Percentiles rank a stretch among this genome's conserved stretches.
Conservation (phyloP, 2,113 vertebrate genomes). For the Corydoras sp. region DNA sequence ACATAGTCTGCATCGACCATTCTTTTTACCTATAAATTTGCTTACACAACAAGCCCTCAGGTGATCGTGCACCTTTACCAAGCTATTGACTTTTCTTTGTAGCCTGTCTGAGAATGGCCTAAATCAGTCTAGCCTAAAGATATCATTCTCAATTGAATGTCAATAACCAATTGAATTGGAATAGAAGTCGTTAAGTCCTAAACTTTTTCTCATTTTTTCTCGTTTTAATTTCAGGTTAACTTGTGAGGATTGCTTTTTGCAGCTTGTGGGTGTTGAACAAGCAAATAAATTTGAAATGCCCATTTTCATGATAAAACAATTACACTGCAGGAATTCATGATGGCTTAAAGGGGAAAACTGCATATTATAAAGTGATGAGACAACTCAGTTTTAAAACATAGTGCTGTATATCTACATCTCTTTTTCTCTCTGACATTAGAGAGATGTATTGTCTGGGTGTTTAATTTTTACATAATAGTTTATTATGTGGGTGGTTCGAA, state of each 20-base stretch:
- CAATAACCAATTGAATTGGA: slow-evolving; percentile 16
- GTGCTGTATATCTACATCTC: no score
- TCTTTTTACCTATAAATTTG: slow-evolving; percentile 15
- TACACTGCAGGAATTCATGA: neutral
- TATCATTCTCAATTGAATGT: slow-evolving; percentile 31
- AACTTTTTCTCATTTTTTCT: neutral
- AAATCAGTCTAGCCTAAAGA: slow-evolving; percentile 30
- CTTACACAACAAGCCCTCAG: slow-evolving; percentile 22
- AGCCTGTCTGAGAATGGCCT: slow-evolving; percentile 21
- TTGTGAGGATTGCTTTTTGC: neutral
- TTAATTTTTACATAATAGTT: no score
- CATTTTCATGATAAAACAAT: neutral
- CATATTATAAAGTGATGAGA: neutral
- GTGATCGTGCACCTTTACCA: slow-evolving; percentile 32
- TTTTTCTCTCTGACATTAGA: no score
- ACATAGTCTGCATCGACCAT: neutral
- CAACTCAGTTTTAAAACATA: no score
- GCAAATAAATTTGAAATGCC: neutral
- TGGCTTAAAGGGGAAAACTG: neutral
- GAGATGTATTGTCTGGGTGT: no score
- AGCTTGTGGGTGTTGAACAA: neutral
- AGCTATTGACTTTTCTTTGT: slow-evolving; percentile 39
- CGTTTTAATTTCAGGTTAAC: neutral
- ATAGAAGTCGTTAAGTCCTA: neutral
- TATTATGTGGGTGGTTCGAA: no score